These are phyloP conservation scores for Ploceus nigricollis DNA, from an alignment of 2,113 vertebrate species.

Conservation along the genomic window DNA sequence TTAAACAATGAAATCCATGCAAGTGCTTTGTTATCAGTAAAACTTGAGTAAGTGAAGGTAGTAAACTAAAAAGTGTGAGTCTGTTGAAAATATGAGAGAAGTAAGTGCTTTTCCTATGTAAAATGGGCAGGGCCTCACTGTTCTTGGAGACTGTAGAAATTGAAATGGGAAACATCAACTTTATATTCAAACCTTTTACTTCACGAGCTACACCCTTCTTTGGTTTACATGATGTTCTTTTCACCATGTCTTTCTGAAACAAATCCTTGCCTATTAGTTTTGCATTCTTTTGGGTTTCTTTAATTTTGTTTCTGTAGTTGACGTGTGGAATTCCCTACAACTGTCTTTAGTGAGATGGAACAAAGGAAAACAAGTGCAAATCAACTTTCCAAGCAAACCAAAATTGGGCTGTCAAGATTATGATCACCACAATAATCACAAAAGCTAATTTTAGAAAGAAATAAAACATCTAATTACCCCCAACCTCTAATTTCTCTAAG, in stretches of 20 bases:
- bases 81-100: not conserved
- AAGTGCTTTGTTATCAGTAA: not conserved
- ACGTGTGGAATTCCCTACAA: not conserved
- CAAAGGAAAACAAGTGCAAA: not conserved
- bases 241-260: not conserved
- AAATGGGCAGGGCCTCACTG: not conserved
- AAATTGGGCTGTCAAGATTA: not conserved
- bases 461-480: not conserved
- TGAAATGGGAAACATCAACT: not conserved
- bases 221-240: not conserved
- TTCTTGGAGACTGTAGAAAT: not conserved
- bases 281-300: not conserved
- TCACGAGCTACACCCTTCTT: not conserved
- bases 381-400: not conserved
- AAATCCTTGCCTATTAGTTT: not conserved
- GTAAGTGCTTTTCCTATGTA: not conserved
- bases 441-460: not conserved
- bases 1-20: not conserved
- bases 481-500: not conserved
- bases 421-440: not conserved
- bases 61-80: not conserved
- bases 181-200: not conserved
- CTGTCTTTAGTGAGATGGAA: not conserved
- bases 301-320: not conserved
- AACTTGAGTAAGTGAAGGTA: not conserved